phyloP scores from a whole-genome alignment of 2,797 vertebrate genomes.

The Vultur gryphus region DNA sequence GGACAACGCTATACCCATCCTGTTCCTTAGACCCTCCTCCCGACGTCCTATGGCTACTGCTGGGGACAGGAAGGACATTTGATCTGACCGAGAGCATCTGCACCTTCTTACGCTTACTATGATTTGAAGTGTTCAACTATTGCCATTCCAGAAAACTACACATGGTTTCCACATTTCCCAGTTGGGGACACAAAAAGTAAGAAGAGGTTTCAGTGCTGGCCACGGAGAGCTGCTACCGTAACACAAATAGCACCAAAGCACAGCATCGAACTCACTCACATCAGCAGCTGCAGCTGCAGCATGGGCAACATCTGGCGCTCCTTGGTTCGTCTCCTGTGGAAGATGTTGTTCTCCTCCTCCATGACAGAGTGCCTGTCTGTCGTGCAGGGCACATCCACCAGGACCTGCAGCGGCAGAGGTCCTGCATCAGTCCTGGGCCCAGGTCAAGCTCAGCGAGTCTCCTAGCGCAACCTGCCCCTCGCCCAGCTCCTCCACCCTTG shows the following conservation, averaged over 20 bases:
- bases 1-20: neutral
- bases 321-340: slow-evolving; percentile 78
- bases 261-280: slow-evolving; percentile 76
- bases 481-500: neutral
- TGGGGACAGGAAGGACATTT: neutral
- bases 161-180: neutral
- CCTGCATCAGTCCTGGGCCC: neutral
- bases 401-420: slow-evolving; percentile 77
- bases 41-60: neutral
- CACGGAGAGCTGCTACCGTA: rapidly evolving
- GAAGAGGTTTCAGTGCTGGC: neutral
- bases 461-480: neutral
- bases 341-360: slow-evolving; percentile 93
- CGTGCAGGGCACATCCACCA: slow-evolving; percentile 95
- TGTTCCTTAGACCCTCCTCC: neutral
- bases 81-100: neutral
- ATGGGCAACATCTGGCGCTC: slow-evolving; percentile 88
- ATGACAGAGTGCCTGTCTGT: slow-evolving; percentile 87
- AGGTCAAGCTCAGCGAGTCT: neutral
- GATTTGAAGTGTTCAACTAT: neutral
- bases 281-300: slow-evolving; percentile 86
- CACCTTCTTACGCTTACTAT: neutral
- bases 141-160: neutral
- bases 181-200: neutral
- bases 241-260: neutral